Base-by-base conservation (phyloP, 2,888 invertebrate species). In the Orthosia gothica region DNA sequence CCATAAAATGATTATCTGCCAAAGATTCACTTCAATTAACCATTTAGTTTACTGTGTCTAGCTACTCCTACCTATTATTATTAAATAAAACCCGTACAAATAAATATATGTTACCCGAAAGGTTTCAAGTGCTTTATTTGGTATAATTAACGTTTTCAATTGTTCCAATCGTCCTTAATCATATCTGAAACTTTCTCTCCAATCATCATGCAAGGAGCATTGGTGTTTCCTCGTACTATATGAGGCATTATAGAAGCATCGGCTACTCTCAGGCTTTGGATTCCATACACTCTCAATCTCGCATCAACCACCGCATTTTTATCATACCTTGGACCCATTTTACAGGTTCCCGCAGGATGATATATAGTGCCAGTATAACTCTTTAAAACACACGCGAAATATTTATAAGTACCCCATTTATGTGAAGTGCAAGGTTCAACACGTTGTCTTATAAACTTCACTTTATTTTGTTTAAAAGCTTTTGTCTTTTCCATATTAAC, bases 241-340 rank as follows among this genome's bases (percentile, higher is more conserved):
- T 93, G 96, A 0, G 98, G 98, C 98, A 98, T 98, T 59, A 99
- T 97, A 9, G 98, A 98, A 2, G 98, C 98, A 92, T 98, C 98
- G 0, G 97, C 97, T 0, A 98, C 98, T 75, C 98, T 96, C 9
- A 98, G 91, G 74, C 97, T 95, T 52, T 80, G 83, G 57, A 94
- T 83, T 0, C 95, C 95, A 85, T 94, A 89, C 0, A 95, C 95
- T 83, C 85, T 92, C 32, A 95, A 83, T 84, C 92, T 92, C 40
- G 92, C 86, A 86, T 93, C 90, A 1, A 95, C 95, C 0, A 95
- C 95, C 2, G 95, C 94, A 77, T 89, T 74, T 71, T 88, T 96
- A 97, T 95, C 95, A 40, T 84, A 55, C 12, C 50, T 26, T 9
- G 94, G 94, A 13, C 95, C 95, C 95, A 95, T 95, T 84, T 94